Conservation (phyloP, 2,797 vertebrate species). For the Microchirus variegatus region DNA sequence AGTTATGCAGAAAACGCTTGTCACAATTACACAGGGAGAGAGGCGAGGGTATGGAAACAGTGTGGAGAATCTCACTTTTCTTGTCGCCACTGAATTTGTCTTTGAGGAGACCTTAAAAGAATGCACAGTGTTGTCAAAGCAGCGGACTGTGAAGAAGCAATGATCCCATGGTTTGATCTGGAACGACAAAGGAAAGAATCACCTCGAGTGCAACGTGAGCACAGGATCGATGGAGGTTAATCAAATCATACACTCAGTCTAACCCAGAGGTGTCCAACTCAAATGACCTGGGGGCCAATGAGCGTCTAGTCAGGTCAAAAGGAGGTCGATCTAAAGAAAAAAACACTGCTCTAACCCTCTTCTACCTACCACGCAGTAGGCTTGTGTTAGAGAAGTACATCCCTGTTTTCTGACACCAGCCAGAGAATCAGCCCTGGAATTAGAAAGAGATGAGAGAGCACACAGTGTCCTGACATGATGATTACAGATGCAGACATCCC, state of each 20-base stretch:
- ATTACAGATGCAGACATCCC: too few relatives aligned
- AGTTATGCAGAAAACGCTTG: not conserved
- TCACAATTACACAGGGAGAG: not conserved
- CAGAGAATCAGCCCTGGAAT: slow-evolving; percentile 82
- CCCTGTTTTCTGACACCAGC: slow-evolving; percentile 85
- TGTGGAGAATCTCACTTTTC: slow-evolving; percentile 83
- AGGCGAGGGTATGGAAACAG: not conserved
- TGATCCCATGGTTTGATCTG: slow-evolving; percentile 89
- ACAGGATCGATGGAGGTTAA: slow-evolving; percentile 3
- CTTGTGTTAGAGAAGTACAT: slow-evolving; percentile 86
- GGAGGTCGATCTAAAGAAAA: too few relatives aligned
- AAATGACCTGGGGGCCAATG: too few relatives aligned
- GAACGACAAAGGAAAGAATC: slow-evolving; percentile 6
- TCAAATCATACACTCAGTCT: not conserved
- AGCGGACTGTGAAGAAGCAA: slow-evolving; percentile 89
- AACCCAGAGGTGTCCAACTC: not conserved
- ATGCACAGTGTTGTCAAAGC: slow-evolving; percentile 87
- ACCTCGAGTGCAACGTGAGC: not conserved
- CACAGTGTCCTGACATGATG: not conserved
- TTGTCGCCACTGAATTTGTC: slow-evolving; percentile 75
- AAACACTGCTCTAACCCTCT: not conserved
- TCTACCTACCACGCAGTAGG: slow-evolving; percentile 87
- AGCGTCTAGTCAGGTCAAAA: too few relatives aligned
- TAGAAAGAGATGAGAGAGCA: slow-evolving; percentile 3
- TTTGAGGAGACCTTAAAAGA: slow-evolving; percentile 89